Percentiles rank a stretch among this genome's conserved stretches.
phyloP scores from a whole-genome alignment of 2,888 invertebrate species.

The Eupithecia insigniata region DNA sequence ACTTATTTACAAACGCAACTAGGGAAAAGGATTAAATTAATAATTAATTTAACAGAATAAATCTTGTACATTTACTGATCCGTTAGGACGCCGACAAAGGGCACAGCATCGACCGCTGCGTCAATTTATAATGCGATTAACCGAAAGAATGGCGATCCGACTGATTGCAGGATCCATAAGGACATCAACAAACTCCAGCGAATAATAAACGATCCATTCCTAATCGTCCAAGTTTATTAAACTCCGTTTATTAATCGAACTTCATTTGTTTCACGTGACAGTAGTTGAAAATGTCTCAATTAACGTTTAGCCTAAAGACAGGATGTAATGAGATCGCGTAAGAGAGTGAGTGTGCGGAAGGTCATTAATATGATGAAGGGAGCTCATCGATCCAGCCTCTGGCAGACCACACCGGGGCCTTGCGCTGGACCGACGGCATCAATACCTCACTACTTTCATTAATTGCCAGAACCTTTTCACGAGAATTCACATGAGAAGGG shows the following conservation, averaged over 20 bases:
- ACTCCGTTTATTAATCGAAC: conserved; percentile 63
- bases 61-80: conserved; percentile 65
- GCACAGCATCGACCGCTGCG: conserved; percentile 65
- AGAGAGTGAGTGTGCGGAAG: conserved; percentile 75
- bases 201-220: conserved; percentile 64
- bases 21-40: conserved; percentile 63
- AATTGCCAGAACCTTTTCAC: conserved; percentile 70
- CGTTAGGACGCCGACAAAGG: conserved; percentile 77
- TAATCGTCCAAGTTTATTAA: conserved; percentile 59
- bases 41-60: conserved; percentile 71
- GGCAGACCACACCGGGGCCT: conserved; percentile 68
- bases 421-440: conserved; percentile 52
- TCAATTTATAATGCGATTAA: conserved; percentile 83
- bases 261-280: conserved; percentile 68
- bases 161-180: conserved; percentile 75
- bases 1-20: neutral
- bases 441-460: conserved; percentile 60
- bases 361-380: conserved; percentile 80
- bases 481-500: conserved; percentile 74
- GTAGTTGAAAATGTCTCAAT: conserved; percentile 80
- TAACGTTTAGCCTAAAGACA: conserved; percentile 82
- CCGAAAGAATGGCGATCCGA: conserved; percentile 75
- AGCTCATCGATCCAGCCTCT: conserved; percentile 63
- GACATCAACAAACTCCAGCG: conserved; percentile 64
- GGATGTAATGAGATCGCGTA: conserved; percentile 80